phyloP scores from a whole-genome alignment of 2,888 invertebrate species.

The Candidula unifasciata region DNA sequence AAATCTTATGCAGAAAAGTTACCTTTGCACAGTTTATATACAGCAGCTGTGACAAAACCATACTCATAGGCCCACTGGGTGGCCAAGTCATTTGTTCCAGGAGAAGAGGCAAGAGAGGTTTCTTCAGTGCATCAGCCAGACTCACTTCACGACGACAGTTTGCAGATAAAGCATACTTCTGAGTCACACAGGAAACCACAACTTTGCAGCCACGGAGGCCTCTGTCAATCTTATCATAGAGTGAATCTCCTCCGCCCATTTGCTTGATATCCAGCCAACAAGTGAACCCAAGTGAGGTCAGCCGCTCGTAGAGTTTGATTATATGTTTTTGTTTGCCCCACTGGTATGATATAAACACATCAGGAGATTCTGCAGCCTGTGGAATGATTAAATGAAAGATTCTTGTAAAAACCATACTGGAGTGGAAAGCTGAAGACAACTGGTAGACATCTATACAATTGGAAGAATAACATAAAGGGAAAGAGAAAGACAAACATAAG shows the following conservation, averaged over 20 bases:
- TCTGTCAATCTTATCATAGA: constrained; percentile 76
- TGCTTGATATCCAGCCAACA: constrained; percentile 77
- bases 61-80: constrained; percentile 75
- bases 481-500: too few relatives aligned
- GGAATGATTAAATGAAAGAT: background rate
- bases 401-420: too few relatives aligned
- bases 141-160: constrained; percentile 76
- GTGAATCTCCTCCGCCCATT: constrained; percentile 77
- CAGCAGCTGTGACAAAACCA: constrained; percentile 72
- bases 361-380: constrained; percentile 56
- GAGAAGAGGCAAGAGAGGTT: constrained; percentile 73
- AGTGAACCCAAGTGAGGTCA: constrained; percentile 66
- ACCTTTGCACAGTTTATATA: constrained; percentile 68
- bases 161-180: constrained; percentile 74
- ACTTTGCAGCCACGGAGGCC: constrained; percentile 71
- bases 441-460: too few relatives aligned
- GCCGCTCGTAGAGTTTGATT: constrained; percentile 65
- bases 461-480: too few relatives aligned
- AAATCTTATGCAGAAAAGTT: background rate
- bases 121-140: constrained; percentile 74
- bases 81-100: constrained; percentile 74
- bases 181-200: constrained; percentile 73
- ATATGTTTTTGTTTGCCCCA: constrained; percentile 75
- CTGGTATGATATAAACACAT: constrained; percentile 75
- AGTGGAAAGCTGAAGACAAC: too few relatives aligned